Evolutionary conservation across 2,888 invertebrate genomes (phyloP).

Genomic region (Stomorhina lunata): DNA sequence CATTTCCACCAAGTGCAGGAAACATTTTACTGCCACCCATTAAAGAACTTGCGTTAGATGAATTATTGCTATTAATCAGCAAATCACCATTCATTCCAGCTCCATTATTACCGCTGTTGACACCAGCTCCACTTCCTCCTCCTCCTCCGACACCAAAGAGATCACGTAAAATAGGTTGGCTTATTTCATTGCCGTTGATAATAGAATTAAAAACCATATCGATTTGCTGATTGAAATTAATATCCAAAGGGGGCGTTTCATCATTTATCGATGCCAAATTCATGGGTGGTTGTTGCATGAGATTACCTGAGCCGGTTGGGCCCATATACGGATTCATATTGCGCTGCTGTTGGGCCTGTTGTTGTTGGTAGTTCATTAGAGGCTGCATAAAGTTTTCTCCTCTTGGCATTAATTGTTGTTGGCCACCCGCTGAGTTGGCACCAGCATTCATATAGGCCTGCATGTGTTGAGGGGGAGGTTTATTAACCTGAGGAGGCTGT

Average conservation of each 20-base stretch:
- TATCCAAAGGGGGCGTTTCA: constrained; percentile 72
- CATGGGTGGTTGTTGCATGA: constrained; percentile 59
- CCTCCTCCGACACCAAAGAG: constrained; percentile 78
- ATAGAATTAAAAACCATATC: constrained; percentile 79
- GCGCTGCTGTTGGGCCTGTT: constrained; percentile 70
- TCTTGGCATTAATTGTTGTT: constrained; percentile 55
- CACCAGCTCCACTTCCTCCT: no score
- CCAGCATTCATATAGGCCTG: constrained; percentile 56
- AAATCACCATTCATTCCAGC: constrained; percentile 68
- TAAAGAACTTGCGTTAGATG: constrained; percentile 54
- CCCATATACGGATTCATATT: constrained; percentile 64
- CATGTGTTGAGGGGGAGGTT: constrained; percentile 62
- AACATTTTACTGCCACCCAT: constrained; percentile 67
- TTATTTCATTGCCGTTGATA: constrained; percentile 79
- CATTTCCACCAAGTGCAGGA: constrained; percentile 55
- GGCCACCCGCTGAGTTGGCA: constrained; percentile 12
- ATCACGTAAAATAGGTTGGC: constrained; percentile 78
- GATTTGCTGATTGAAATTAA: constrained; percentile 79
- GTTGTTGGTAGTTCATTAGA: constrained; percentile 60
- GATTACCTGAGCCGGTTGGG: constrained; percentile 58
- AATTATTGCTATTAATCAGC: constrained; percentile 52
- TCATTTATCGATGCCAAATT: constrained; percentile 64
- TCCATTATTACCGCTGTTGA: constrained; percentile 69
- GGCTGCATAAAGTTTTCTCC: constrained; percentile 62
- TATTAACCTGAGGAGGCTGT: constrained; percentile 63